Base-by-base conservation (phyloP, 2,888 invertebrate genomes). In the Subacronicta megacephala region DNA sequence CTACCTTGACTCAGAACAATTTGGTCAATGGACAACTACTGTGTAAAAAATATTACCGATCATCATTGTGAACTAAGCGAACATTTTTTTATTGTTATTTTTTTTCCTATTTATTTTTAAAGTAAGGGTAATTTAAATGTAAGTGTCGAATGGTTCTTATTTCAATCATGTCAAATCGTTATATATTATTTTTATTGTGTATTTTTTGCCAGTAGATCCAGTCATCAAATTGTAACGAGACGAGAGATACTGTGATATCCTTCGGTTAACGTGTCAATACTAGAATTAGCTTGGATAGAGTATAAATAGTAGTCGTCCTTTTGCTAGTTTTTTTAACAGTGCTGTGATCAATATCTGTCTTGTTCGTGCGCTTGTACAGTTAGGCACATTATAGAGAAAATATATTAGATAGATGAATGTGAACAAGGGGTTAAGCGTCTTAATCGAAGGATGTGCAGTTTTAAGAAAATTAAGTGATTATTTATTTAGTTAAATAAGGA, bases 401-500 rank as follows among this genome's bases (percentile, higher is more conserved):
- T 52, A 53, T 49, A 38, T 13, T 59, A 49, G 50, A 38, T 41
- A 38, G 38, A 53, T 29, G 18, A 43, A 26, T 15, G 45, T 36
- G 38, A 38, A 49, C 41, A n/a, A n/a, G n/a, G n/a, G n/a, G n/a
- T n/a, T n/a, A n/a, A n/a, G 37, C 61, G 45, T 58, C 16, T 74
- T 73, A 68, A 55, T 80, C 80, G 85, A 83, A 79, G 83, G 80
- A 80, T 79, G 70, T 60, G 51, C 72, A 44, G 72, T 57, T 53
- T 55, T 69, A 62, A 55, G 40, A 54, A 52, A 53, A 69, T 62
- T 80, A 84, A 81, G 81, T 78, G 73, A 80, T 81, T 88, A 88
- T 88, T 89, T 89, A 88, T 85, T 86, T 87, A 86, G 82, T 80
- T 65, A 78, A 77, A 62, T 83, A 77, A 81, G 82, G 74, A 81